Percentiles rank a stretch among this genome's conserved stretches.
These are phyloP conservation scores for Sturmia bella DNA, from an alignment of 2,888 invertebrate genomes.

Conservation along the genomic window DNA sequence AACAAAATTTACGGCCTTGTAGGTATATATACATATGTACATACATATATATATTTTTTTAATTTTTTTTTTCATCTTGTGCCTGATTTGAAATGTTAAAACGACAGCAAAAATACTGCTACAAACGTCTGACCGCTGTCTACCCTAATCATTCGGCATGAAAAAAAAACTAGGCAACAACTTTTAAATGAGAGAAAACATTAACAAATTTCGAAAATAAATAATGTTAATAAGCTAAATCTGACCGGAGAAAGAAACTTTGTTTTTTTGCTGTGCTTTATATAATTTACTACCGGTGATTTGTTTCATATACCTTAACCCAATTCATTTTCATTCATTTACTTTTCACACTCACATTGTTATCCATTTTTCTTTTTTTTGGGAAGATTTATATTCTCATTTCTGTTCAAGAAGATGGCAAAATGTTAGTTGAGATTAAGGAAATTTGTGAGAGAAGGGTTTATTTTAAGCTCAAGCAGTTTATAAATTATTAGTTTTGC, in stretches of 20 bases:
- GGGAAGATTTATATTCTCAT: conserved; percentile 70
- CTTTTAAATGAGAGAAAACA: neutral
- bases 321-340: conserved; percentile 36
- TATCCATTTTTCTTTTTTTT: too few species aligned
- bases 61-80: neutral
- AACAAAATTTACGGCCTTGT: too few species aligned
- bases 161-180: conserved; percentile 13
- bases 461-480: too few species aligned
- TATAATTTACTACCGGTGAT: conserved; percentile 52
- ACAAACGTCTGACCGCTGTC: conserved; percentile 67
- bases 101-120: conserved; percentile 21
- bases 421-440: too few species aligned
- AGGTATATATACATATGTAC: too few species aligned
- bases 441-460: too few species aligned
- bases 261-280: conserved; percentile 24
- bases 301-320: conserved; percentile 38
- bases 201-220: conserved; percentile 30
- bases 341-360: neutral
- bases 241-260: neutral
- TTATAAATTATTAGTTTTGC: too few species aligned
- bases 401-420: too few species aligned
- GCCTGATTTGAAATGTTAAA: conserved; percentile 10
- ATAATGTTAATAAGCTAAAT: conserved; percentile 17
- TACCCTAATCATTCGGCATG: conserved; percentile 60
- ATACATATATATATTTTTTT: neutral